These are phyloP conservation scores for Paedocypris sp. DNA, from an alignment of 2,113 vertebrate genomes.

Conservation along the genomic window DNA sequence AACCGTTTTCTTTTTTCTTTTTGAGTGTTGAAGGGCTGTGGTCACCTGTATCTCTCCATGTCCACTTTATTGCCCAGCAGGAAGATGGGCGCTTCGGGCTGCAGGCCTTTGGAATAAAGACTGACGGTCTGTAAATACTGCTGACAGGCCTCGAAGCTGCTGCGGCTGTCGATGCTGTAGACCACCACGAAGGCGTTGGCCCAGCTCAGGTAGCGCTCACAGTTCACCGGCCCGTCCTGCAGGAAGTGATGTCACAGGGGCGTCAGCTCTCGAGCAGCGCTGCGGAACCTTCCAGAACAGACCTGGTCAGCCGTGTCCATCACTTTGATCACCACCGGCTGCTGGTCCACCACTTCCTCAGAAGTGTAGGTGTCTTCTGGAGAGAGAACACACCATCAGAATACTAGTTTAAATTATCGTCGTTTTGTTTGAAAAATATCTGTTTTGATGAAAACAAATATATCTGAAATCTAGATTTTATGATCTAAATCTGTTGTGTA, in stretches of 20 bases:
- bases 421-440: no score
- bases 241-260: no score
- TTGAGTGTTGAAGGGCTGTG: not conserved
- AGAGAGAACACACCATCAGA: no score
- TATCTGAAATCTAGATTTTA: no score
- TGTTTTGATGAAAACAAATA: no score
- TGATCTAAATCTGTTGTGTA: no score
- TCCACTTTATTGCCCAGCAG: conserved; percentile 87
- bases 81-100: conserved; percentile 56
- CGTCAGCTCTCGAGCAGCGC: no score
- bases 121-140: conserved; percentile 68
- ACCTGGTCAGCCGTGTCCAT: conserved; percentile 90
- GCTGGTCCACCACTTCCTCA: conserved; percentile 79
- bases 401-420: no score
- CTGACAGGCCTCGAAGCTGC: conserved; percentile 70
- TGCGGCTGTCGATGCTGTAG: conserved; percentile 72
- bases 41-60: conserved; percentile 83
- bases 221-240: conserved; percentile 74
- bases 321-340: conserved; percentile 71
- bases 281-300: no score
- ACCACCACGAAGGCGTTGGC: conserved; percentile 76
- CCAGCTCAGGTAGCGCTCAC: conserved; percentile 78
- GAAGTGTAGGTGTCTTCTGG: conserved; percentile 83
- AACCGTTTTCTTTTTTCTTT: no score
- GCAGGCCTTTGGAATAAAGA: conserved; percentile 55